These are phyloP conservation scores for Scaptomyza graminum DNA, from an alignment of 1,140 invertebrate genomes.

Conservation along the genomic window DNA sequence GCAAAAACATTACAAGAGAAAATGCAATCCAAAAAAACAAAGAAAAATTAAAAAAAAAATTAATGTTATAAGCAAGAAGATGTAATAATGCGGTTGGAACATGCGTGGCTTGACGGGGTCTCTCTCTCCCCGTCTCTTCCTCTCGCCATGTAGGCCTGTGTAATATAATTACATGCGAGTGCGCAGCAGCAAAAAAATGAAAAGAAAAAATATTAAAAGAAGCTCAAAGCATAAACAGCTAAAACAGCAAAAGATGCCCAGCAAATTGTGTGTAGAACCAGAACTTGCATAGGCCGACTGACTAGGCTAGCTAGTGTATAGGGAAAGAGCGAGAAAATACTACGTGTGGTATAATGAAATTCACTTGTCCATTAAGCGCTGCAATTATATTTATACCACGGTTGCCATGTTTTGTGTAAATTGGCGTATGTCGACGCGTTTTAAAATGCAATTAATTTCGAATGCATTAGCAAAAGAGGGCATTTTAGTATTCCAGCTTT, in stretches of 20 bases:
- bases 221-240: constrained; percentile 56
- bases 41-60: constrained; percentile 21
- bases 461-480: constrained; percentile 35
- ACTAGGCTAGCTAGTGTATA: background rate
- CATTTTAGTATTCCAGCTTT: background rate
- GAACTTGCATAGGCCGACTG: background rate
- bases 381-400: constrained; percentile 53
- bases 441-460: constrained; percentile 54
- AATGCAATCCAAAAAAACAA: constrained; percentile 11
- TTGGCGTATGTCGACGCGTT: constrained; percentile 49
- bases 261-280: constrained; percentile 35
- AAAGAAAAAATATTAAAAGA: constrained; percentile 27
- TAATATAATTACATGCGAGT: constrained; percentile 75
- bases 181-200: constrained; percentile 7
- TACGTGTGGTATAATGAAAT: constrained; percentile 65
- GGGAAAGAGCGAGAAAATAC: constrained; percentile 4
- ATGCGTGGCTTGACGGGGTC: constrained; percentile 63
- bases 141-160: constrained; percentile 59
- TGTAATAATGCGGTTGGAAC: constrained; percentile 75
- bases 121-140: background rate
- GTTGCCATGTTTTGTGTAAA: constrained; percentile 48
- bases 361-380: constrained; percentile 64
- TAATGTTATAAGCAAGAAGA: constrained; percentile 53
- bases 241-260: constrained; percentile 28
- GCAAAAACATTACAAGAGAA: constrained; percentile 15